phyloP scores from a whole-genome alignment of 1,140 invertebrate species.

The Anastrepha ludens region DNA sequence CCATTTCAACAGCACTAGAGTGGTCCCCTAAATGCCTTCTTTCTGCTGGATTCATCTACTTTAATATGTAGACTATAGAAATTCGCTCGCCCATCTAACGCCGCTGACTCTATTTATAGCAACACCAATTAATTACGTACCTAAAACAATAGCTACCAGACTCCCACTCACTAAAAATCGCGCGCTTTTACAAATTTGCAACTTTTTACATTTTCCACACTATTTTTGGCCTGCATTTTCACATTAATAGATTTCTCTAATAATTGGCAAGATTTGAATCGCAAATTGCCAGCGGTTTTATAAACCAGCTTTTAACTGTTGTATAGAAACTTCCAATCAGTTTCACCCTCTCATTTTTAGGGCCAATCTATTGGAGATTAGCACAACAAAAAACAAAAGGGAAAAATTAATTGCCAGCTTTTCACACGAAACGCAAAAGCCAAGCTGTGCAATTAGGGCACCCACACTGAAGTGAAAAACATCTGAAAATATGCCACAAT shows the following conservation, averaged over 20 bases:
- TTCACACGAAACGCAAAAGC: slow-evolving; percentile 42
- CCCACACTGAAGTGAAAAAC: slow-evolving; percentile 7
- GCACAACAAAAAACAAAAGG: background rate
- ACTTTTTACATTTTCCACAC: background rate
- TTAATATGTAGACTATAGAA: too few relatives aligned
- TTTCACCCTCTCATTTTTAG: background rate
- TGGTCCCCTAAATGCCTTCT: too few relatives aligned
- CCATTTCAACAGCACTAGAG: too few relatives aligned
- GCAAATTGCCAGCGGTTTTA: background rate
- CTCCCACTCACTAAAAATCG: too few relatives aligned
- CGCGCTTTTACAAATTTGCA: too few relatives aligned
- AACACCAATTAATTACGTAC: too few relatives aligned
- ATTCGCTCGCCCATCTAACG: too few relatives aligned
- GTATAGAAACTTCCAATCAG: background rate
- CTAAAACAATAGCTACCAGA: too few relatives aligned
- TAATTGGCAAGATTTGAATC: background rate
- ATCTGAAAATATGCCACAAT: slow-evolving; percentile 32
- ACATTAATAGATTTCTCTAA: background rate
- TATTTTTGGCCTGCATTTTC: background rate
- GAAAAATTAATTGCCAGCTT: slow-evolving; percentile 10
- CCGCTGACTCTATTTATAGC: background rate
- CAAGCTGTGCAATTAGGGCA: slow-evolving; percentile 1
- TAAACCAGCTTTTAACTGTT: background rate
- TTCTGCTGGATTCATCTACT: too few relatives aligned
- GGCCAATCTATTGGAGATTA: slow-evolving; percentile 7